A percentile compares a stretch with the other conserved stretches of the same genome.
Conservation (phyloP, 2,797 vertebrate genomes). For the Mallotus villosus region DNA sequence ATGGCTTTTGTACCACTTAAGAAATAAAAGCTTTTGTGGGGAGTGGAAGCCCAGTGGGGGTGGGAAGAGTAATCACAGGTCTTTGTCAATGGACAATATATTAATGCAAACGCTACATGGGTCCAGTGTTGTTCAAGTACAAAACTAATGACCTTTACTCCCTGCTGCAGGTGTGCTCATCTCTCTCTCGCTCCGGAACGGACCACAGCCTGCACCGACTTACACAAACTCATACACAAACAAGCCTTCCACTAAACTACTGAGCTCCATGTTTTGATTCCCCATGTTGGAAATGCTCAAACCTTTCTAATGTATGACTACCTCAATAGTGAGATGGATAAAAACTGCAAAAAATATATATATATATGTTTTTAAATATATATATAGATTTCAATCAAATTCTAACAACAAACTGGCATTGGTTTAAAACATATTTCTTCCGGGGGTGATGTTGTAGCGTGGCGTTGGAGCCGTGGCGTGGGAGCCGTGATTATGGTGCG, state of each 20-base stretch:
- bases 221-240: not conserved
- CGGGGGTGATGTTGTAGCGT: no score
- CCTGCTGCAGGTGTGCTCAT: slow-evolving; percentile 68
- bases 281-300: not conserved
- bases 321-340: no score
- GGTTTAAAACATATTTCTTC: no score
- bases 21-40: slow-evolving; percentile 92
- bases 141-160: slow-evolving; percentile 70
- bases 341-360: no score
- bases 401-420: no score
- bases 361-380: no score
- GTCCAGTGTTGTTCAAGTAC: slow-evolving; percentile 73
- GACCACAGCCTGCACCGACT: slow-evolving; percentile 31
- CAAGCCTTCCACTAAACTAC: slow-evolving; percentile 11
- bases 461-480: no score
- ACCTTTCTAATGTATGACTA: no score
- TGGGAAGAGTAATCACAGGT: slow-evolving; percentile 86
- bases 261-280: not conserved
- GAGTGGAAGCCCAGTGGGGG: slow-evolving; percentile 11
- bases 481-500: no score
- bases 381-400: no score
- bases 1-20: slow-evolving; percentile 99
- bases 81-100: slow-evolving; percentile 81
- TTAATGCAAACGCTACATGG: slow-evolving; percentile 81
- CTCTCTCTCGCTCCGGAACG: slow-evolving; percentile 43